These are phyloP conservation scores for Plebejus argus DNA, from an alignment of 2,888 invertebrate species.

Conservation along the genomic window DNA sequence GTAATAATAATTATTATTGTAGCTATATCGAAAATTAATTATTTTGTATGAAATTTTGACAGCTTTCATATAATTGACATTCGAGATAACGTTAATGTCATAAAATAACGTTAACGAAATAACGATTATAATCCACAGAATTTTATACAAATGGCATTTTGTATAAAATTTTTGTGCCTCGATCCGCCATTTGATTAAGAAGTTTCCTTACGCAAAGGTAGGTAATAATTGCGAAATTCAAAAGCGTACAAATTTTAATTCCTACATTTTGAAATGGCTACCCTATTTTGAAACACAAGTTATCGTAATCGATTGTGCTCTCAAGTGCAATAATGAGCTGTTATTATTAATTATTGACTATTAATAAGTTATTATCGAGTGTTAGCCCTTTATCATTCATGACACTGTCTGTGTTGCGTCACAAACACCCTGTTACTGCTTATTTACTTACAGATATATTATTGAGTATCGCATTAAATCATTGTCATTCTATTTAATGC, in stretches of 20 bases:
- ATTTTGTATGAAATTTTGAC: not conserved
- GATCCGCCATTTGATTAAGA: too few species aligned
- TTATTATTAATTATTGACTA: constrained; percentile 8
- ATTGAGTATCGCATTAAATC: not conserved
- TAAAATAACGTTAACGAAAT: too few species aligned
- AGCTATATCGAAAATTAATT: too few species aligned
- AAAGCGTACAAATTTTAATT: not conserved
- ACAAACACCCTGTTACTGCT: not conserved
- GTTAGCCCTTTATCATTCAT: constrained; percentile 15
- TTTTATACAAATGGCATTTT: not conserved
- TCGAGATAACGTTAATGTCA: too few species aligned
- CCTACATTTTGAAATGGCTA: not conserved
- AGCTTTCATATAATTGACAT: not conserved
- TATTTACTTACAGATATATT: not conserved
- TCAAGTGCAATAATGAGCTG: constrained; percentile 35
- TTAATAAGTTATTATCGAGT: constrained; percentile 2
- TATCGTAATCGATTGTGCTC: constrained; percentile 32
- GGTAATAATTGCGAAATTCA: too few species aligned
- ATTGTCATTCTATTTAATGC: not conserved
- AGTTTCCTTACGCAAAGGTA: too few species aligned
- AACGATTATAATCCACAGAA: too few species aligned
- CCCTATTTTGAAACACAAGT: not conserved
- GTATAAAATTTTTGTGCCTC: too few species aligned
- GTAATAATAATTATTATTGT: too few species aligned
- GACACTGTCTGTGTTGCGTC: not conserved